Conservation (phyloP, 2,113 vertebrate species). For the Cervus canadensis region DNA sequence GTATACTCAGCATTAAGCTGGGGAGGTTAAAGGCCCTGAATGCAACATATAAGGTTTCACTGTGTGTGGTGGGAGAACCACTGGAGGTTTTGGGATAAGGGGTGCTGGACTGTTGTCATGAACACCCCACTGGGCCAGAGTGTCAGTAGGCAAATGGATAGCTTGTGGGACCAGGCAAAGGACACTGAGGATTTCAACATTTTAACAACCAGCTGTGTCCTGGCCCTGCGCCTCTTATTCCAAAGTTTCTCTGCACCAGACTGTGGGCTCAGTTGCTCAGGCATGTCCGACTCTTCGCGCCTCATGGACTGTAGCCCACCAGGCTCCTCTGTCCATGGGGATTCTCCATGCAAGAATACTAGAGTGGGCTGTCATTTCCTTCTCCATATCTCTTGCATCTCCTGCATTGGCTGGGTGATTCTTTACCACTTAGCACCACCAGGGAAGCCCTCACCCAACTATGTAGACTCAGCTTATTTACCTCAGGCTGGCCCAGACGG, state of each 20-base stretch:
- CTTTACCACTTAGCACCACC: not conserved
- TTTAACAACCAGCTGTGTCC: not conserved
- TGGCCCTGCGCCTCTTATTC: rapidly evolving
- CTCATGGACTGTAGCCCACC: not conserved
- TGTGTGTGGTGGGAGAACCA: not conserved
- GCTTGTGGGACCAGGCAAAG: not conserved
- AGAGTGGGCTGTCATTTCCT: no score
- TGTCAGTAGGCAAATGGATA: not conserved
- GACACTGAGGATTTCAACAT: not conserved
- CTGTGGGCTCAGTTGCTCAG: not conserved
- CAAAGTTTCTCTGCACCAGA: not conserved
- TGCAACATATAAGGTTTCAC: not conserved
- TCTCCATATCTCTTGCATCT: not conserved
- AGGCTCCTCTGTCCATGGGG: not conserved
- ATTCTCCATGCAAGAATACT: no score
- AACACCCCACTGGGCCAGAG: not conserved
- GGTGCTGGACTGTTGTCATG: not conserved
- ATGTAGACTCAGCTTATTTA: not conserved
- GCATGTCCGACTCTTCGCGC: not conserved
- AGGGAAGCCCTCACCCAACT: not conserved
- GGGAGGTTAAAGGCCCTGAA: not conserved
- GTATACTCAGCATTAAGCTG: not conserved
- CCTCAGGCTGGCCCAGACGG: not conserved
- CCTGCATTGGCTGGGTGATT: not conserved
- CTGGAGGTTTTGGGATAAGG: not conserved